Evolutionary conservation across 2,113 vertebrate genomes (phyloP).

Genomic region (Oreocharis arfaki): DNA sequence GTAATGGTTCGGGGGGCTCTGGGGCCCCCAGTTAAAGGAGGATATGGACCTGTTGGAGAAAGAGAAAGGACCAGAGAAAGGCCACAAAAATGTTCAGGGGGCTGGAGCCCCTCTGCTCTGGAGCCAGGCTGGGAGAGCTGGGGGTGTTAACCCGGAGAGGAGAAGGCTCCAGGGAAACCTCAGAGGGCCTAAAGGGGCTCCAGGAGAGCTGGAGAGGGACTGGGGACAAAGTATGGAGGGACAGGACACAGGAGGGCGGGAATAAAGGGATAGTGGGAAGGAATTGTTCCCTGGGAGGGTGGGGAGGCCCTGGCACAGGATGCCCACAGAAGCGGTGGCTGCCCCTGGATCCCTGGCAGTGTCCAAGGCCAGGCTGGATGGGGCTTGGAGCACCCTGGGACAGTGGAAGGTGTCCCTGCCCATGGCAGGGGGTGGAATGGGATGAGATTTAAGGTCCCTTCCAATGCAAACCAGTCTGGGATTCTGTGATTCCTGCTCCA

Average conservation of each 20-base stretch:
- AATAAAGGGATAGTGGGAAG: neutral
- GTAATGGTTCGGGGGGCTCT: rapidly evolving
- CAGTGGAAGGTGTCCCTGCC: neutral
- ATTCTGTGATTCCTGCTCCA: neutral
- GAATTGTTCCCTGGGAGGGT: rapidly evolving
- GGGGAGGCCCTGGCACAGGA: neutral
- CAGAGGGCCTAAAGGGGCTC: neutral
- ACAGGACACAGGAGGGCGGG: neutral
- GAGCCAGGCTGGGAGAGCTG: neutral
- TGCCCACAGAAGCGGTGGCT: neutral
- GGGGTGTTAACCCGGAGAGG: no score
- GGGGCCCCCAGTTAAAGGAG: neutral
- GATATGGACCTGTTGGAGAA: neutral
- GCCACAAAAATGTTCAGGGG: neutral
- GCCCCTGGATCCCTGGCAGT: neutral
- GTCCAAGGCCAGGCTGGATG: rapidly evolving
- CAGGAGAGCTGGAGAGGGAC: neutral
- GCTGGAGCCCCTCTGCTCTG: neutral
- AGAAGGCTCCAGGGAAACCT: neutral
- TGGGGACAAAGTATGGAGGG: neutral
- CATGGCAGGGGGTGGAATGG: neutral
- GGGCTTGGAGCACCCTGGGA: neutral
- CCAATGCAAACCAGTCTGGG: neutral
- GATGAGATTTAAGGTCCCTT: neutral
- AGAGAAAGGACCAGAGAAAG: neutral